A percentile compares a stretch with the other conserved stretches of the same genome.
These are phyloP conservation scores for Furnarius figulus DNA, from an alignment of 2,113 vertebrate species.

Conservation along the genomic window DNA sequence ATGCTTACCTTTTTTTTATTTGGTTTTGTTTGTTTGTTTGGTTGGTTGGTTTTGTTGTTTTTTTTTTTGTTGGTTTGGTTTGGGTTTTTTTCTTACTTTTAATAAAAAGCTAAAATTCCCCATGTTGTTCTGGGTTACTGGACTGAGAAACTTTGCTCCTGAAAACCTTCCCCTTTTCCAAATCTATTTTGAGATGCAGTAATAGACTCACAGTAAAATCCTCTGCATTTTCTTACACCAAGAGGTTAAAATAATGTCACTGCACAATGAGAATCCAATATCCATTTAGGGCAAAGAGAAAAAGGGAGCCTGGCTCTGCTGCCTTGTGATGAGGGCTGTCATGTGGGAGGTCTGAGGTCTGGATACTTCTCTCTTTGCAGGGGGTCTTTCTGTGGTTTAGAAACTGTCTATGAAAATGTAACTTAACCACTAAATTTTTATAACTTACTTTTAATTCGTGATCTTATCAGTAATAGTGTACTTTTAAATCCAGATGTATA, in stretches of 20 bases:
- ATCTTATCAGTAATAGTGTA: background rate
- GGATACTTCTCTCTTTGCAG: background rate
- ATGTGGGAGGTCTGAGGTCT: background rate
- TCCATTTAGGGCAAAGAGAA: background rate
- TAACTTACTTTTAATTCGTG: slow-evolving; percentile 2
- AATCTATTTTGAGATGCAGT: background rate
- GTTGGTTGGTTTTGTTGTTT: no score
- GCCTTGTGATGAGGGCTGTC: background rate
- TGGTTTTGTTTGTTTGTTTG: no score
- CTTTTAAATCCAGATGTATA: background rate
- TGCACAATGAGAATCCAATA: background rate
- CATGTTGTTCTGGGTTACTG: background rate
- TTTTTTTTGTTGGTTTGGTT: no score
- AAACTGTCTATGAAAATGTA: slow-evolving; percentile 18
- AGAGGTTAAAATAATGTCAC: background rate
- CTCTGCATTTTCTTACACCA: background rate
- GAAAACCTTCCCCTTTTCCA: background rate
- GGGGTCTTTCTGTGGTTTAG: background rate
- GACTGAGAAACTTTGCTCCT: background rate
- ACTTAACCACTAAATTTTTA: background rate
- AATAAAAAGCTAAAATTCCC: background rate
- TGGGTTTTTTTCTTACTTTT: background rate
- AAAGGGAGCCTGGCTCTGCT: background rate
- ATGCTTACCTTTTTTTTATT: background rate
- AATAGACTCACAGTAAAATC: background rate